These are phyloP conservation scores for Heliornis fulica DNA, from an alignment of 2,113 vertebrate species.

Conservation along the genomic window DNA sequence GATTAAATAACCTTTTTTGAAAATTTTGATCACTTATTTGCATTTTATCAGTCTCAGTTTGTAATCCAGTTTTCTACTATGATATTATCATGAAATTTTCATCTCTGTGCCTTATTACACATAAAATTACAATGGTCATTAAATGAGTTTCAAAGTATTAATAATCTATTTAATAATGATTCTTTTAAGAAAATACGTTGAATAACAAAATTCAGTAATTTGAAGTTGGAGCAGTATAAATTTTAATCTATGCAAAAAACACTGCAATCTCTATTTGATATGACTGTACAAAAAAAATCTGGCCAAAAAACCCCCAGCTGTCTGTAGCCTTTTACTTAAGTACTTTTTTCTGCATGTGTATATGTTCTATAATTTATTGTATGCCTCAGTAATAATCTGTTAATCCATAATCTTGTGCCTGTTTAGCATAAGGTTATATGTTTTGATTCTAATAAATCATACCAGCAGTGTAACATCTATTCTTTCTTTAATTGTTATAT, in stretches of 20 bases:
- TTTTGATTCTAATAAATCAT: neutral
- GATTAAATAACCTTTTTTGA: neutral
- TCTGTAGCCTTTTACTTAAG: neutral
- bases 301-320: neutral
- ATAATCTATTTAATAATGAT: neutral
- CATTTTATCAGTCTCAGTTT: neutral
- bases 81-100: neutral
- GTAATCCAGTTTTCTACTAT: neutral
- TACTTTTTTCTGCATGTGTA: neutral
- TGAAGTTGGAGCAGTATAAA: neutral
- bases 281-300: neutral
- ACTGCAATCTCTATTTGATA: neutral
- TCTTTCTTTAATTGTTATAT: neutral
- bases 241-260: neutral
- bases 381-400: neutral
- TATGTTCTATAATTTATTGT: neutral
- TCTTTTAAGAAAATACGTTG: neutral
- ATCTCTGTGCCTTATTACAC: neutral
- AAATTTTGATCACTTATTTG: conserved; percentile 27
- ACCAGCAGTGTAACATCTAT: neutral
- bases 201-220: neutral
- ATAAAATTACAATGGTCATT: neutral
- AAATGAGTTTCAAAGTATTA: neutral
- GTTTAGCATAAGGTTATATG: neutral
- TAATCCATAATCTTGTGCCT: neutral